Conservation (phyloP, 2,888 invertebrate species). For the Coronaproctus castanopsis region DNA sequence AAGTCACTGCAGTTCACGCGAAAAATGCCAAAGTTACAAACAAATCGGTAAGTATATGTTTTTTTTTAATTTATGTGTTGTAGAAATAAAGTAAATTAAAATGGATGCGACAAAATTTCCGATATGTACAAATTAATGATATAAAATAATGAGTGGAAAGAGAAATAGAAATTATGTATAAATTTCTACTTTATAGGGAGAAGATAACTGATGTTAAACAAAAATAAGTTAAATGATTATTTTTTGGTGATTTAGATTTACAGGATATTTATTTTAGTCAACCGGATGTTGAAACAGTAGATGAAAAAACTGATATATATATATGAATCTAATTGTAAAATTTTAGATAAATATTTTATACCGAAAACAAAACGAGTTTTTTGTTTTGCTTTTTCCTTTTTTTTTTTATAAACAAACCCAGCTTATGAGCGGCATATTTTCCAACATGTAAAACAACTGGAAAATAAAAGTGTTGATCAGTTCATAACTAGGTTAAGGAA, state of each 20-base stretch:
- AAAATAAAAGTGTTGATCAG: neutral
- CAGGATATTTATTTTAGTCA: neutral
- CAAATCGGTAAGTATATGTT: neutral
- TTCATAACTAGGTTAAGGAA: neutral
- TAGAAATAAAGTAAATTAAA: neutral
- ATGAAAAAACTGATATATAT: neutral
- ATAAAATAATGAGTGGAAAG: neutral
- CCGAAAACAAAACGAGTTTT: no score
- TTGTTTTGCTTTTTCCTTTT: no score
- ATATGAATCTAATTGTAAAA: neutral
- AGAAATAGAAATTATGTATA: neutral
- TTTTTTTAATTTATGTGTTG: neutral
- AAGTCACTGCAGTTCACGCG: neutral
- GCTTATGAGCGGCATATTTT: neutral
- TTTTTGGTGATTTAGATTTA: neutral
- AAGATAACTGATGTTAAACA: neutral
- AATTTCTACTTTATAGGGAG: neutral
- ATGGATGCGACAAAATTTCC: neutral
- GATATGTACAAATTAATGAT: neutral
- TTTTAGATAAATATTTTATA: neutral
- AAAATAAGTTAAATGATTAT: neutral
- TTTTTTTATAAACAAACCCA: neutral
- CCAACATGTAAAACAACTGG: neutral
- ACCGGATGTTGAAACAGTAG: neutral
- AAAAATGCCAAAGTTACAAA: neutral